Evolutionary conservation across 2,888 invertebrate genomes (phyloP).

Genomic region (Aleiodes testaceus): DNA sequence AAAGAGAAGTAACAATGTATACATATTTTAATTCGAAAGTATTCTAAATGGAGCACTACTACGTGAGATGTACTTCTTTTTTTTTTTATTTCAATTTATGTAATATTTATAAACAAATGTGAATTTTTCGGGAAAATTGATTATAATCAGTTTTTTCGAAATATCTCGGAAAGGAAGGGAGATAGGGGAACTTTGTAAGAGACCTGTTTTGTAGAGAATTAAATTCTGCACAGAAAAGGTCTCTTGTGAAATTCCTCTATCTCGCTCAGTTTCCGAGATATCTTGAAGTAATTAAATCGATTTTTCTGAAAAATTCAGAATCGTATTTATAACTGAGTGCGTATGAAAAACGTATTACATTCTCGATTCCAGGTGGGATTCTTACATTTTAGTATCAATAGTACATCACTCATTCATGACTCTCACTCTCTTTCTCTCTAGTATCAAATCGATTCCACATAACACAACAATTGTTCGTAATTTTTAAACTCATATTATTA

Average conservation of each 20-base stretch:
- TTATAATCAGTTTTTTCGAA: too few species aligned
- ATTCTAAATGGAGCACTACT: conserved; percentile 59
- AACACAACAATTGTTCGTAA: background rate
- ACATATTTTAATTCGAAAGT: conserved; percentile 45
- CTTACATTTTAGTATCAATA: background rate
- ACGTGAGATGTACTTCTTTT: conserved; percentile 57
- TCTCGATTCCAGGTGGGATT: conserved; percentile 18
- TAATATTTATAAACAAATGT: too few species aligned
- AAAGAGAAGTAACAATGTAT: conserved; percentile 38
- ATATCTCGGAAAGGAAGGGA: too few species aligned
- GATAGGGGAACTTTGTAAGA: too few species aligned
- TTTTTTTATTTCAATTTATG: conserved; percentile 54
- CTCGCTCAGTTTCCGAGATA: too few species aligned
- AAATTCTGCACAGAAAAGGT: too few species aligned
- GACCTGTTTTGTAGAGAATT: too few species aligned
- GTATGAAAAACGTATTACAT: conserved; percentile 61
- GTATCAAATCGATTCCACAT: background rate
- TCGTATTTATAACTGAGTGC: conserved; percentile 66
- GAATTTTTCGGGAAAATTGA: too few species aligned
- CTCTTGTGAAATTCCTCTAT: too few species aligned
- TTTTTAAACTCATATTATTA: background rate
- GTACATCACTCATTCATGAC: background rate
- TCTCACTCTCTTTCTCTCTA: too few species aligned
- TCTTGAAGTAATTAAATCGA: too few species aligned
- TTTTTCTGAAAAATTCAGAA: conserved; percentile 53